Evolutionary conservation across 2,797 vertebrate genomes (phyloP), one percentile per base, ranked within the genome.

Genomic region (Cyclura pinguis): DNA sequence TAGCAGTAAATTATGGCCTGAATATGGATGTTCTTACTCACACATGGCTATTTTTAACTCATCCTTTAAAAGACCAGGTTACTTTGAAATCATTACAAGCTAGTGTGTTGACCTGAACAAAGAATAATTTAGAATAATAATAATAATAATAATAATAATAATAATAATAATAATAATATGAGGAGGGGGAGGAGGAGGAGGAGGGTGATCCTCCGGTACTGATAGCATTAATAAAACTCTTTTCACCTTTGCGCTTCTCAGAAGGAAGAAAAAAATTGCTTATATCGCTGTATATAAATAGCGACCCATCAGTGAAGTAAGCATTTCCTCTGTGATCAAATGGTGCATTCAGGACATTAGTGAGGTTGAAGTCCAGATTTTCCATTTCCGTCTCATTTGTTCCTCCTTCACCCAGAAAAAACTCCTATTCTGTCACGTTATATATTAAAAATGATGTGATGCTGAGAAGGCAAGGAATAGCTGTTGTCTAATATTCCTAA

Each of bases 21-120:
- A 83, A 91, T 83, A 91, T 91, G 89, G 85, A 84, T 91, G 85
- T 87, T 91, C 80, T 91, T 91, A 91, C 85, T 91, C 85, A 91
- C 81, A 87, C 64, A 69, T 6, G n/a, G 57, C 85, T 91, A 91
- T 91, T 84, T 90, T 91, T 91, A 91, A 84, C 74, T 20, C 62
- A 64, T 78, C 80, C 72, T 42, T 90, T 87, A 87, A 83, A 90
- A 83, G 80, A 84, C 73, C 89, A 87, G 78, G 85, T 91, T 87
- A 90, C 73, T 52, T 14, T 84, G 80, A 87, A 87, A 84, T 83
- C 80, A 77, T 32, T 83, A 83, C 59, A 84, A 57, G n/a, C 35
- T 91, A 85, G 57, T 35, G 10, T 74, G 27, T n/a, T 84, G 80
- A 84, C 80, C 72, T 84, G 69, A 42, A 57, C 67, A 82, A 77